These are phyloP conservation scores for Dicyrtomina minuta DNA, from an alignment of 2,888 invertebrate genomes.

Conservation along the genomic window DNA sequence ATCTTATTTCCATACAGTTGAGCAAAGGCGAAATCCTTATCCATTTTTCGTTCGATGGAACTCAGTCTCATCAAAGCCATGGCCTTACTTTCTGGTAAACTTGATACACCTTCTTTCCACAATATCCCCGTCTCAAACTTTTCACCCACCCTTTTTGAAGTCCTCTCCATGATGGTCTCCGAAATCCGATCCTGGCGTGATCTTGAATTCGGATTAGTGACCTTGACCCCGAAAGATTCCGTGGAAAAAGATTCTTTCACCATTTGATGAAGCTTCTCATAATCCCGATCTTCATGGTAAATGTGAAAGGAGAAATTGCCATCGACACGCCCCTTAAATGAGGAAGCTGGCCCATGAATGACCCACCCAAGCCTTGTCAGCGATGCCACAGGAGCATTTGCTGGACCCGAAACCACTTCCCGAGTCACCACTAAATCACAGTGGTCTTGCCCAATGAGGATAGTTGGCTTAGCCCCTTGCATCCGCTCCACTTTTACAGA, in stretches of 20 bases:
- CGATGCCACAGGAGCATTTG: slow-evolving; percentile 17
- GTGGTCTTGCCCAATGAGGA: slow-evolving; percentile 13
- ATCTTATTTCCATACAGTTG: neutral
- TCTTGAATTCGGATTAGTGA: neutral
- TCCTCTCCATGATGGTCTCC: neutral
- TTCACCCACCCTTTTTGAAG: neutral
- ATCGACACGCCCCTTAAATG: too few relatives aligned
- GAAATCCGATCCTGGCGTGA: slow-evolving; percentile 10
- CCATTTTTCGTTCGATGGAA: slow-evolving; percentile 8
- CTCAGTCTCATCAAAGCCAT: neutral
- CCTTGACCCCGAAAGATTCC: slow-evolving; percentile 13
- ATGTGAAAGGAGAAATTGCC: too few relatives aligned
- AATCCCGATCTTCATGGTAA: neutral
- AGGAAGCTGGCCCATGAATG: slow-evolving; percentile 13
- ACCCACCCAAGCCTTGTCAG: slow-evolving; percentile 31
- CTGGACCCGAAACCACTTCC: slow-evolving; percentile 5
- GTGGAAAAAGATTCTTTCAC: neutral
- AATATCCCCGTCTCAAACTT: neutral
- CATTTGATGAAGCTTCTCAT: neutral
- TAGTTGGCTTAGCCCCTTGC: too few relatives aligned
- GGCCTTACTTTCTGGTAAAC: neutral
- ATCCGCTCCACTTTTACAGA: too few relatives aligned
- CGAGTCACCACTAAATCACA: slow-evolving; percentile 1
- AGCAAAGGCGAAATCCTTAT: neutral
- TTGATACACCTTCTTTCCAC: neutral